Evolutionary conservation across 2,888 invertebrate species (phyloP), one percentile per base, ranked within the genome.

Genomic region (Xestia c-nigrum): DNA sequence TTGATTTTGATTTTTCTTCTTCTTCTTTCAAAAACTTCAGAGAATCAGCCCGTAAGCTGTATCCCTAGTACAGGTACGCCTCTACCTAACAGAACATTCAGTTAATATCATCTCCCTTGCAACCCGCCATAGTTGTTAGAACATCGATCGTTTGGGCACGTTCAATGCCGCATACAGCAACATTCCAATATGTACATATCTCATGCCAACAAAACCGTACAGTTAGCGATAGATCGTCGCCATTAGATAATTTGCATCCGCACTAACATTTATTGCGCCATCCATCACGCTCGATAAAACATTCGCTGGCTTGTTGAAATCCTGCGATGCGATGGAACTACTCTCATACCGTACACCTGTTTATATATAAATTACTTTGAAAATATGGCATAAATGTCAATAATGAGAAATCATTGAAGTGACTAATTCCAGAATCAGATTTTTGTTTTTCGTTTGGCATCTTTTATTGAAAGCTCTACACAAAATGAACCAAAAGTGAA

Each of bases 201-300:
- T 24, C 63, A 21, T 21, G 24, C 7, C 38, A 31, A 74, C 81
- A 55, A 57, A 59, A 57, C 24, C 50, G 67, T 14, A 65, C 68
- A 67, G 47, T 76, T 19, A 74, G 19, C 85, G 71, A 82, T 77
- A 74, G 66, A 85, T 78, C 16, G 83, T 66, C 59, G 72, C 57
- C 72, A 70, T 85, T 83, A 64, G 78, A 70, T 82, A 47, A 78
- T 83, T 82, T 72, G 78, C 74, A 65, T 73, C 72, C 66, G 64
- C 74, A 64, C 61, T 70, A 77, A 74, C 72, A 83, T 85, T 85
- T 69, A 85, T 77, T 76, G 77, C 70, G 72, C 43, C 74, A 78
- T 85, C 78, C 70, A 57, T 85, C 83, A 83, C 78, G 72, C 64
- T 31, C 19, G 59, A 72, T 66, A 69, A 72, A 74, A 84, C 78